Percentiles rank a stretch among this genome's conserved stretches.
Evolutionary conservation across 2,888 invertebrate genomes (phyloP).

Genomic region (Metallyticus violacea): DNA sequence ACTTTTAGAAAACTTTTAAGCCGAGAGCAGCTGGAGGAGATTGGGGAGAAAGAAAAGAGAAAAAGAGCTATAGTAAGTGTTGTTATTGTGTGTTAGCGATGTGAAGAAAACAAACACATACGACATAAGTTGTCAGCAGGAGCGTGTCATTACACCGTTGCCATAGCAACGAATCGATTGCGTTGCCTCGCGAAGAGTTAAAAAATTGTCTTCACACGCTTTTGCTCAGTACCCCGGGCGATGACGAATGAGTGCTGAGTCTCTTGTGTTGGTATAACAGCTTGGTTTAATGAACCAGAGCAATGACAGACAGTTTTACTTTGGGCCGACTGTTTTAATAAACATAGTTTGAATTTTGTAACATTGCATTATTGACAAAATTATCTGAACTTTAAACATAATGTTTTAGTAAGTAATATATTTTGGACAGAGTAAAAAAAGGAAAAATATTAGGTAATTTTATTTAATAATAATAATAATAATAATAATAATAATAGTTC

Average conservation of each 20-base stretch:
- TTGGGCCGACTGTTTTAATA: no score
- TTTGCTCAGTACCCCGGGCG: background rate
- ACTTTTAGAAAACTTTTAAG: background rate
- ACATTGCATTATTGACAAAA: no score
- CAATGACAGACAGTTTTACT: no score
- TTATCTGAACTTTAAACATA: no score
- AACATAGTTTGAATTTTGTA: no score
- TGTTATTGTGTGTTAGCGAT: background rate
- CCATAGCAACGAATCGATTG: background rate
- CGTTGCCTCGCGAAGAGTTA: background rate
- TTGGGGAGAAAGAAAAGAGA: background rate
- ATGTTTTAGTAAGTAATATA: no score
- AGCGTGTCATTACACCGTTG: background rate
- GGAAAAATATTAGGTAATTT: no score
- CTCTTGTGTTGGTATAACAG: background rate
- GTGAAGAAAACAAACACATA: background rate
- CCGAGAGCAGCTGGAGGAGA: background rate
- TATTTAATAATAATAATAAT: no score
- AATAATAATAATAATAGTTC: no score
- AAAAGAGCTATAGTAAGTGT: background rate
- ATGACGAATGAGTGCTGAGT: background rate
- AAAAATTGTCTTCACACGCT: background rate
- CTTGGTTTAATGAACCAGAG: no score
- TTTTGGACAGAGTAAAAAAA: no score
- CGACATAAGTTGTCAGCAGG: background rate